phyloP scores from a whole-genome alignment of 2,797 vertebrate genomes.

The Acanthurus leucopareius region DNA sequence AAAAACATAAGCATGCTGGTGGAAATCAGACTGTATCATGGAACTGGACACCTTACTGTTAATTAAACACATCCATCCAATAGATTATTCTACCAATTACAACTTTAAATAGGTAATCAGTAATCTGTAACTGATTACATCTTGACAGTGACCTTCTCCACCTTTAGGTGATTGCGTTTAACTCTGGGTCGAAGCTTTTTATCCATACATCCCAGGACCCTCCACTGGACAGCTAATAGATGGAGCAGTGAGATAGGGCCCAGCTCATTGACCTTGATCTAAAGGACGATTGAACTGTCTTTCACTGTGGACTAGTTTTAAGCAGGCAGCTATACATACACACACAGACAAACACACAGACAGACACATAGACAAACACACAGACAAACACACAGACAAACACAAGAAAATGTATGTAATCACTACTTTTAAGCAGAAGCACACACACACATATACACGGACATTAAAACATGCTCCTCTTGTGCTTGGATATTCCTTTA shows the following conservation, averaged over 20 bases:
- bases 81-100: conserved; percentile 55
- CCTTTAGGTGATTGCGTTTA: conserved; percentile 58
- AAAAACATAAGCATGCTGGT: neutral
- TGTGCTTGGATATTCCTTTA: neutral
- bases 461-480: neutral
- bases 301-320: conserved; percentile 12
- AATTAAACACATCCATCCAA: conserved; percentile 55
- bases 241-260: conserved; percentile 58
- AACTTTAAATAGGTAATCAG: conserved; percentile 67
- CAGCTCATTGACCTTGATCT: conserved; percentile 68
- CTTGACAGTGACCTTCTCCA: conserved; percentile 47
- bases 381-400: conserved; percentile 11
- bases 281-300: conserved; percentile 63
- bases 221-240: conserved; percentile 74
- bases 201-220: conserved; percentile 55
- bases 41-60: conserved; percentile 19
- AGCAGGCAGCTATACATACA: neutral
- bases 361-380: conserved; percentile 3
- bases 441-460: neutral
- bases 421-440: neutral
- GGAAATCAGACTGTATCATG: neutral
- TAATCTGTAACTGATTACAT: conserved; percentile 60
- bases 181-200: conserved; percentile 57
- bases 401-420: conserved; percentile 11
- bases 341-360: neutral